Percentiles rank a stretch among this genome's conserved stretches.
Evolutionary conservation across 2,888 invertebrate genomes (phyloP).

Genomic region (Sussaba pulchella): DNA sequence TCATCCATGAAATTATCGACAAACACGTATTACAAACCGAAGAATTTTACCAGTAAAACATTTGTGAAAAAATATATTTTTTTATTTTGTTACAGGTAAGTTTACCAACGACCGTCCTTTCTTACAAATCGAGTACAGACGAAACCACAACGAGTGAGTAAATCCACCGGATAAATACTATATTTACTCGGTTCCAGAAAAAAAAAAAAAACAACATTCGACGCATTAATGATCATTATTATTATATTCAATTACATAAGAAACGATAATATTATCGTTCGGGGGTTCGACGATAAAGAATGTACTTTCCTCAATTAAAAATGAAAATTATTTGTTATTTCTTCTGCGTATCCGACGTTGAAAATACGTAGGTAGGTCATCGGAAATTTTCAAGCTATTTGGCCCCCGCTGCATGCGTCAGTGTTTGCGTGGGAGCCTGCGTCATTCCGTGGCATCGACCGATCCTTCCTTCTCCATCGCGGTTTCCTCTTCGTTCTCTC

Average conservation of each 20-base stretch:
- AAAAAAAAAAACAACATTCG: too few species aligned
- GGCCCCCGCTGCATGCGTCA: conserved; percentile 61
- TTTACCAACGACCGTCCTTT: conserved; percentile 14
- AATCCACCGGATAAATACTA: not conserved
- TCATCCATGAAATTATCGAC: not conserved
- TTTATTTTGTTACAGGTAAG: conserved; percentile 61
- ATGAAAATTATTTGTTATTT: too few species aligned
- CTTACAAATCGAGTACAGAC: conserved; percentile 8
- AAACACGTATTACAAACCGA: not conserved
- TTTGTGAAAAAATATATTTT: too few species aligned
- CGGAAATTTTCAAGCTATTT: conserved; percentile 36
- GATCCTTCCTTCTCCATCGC: conserved; percentile 48
- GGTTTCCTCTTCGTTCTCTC: conserved; percentile 36
- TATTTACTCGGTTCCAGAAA: not conserved
- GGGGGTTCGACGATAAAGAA: too few species aligned
- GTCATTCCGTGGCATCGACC: conserved; percentile 74
- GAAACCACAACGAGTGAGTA: conserved; percentile 32
- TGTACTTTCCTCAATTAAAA: too few species aligned
- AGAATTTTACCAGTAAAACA: not conserved
- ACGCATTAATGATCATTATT: too few species aligned
- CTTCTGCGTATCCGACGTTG: not conserved
- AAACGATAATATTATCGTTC: too few species aligned
- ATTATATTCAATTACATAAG: too few species aligned
- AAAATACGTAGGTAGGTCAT: conserved; percentile 37
- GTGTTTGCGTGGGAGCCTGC: conserved; percentile 67